phyloP scores from a whole-genome alignment of 2,797 vertebrate species.

The Spondyliosoma cantharus region DNA sequence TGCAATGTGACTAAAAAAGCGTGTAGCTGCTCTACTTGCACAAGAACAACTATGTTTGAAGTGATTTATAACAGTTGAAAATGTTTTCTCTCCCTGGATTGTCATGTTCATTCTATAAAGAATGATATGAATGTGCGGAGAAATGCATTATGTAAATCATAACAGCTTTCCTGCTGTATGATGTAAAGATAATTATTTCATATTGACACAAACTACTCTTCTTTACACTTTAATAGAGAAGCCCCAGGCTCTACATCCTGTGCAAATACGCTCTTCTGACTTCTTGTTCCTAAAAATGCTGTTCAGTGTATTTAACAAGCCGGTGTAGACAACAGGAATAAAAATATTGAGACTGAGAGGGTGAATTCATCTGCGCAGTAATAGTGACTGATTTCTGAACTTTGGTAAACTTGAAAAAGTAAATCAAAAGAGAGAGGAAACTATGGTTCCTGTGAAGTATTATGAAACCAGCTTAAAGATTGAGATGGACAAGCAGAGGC shows the following conservation, averaged over 20 bases:
- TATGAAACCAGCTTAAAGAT: conserved; percentile 17
- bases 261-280: conserved; percentile 13
- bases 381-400: conserved; percentile 21
- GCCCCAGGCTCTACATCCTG: conserved; percentile 4
- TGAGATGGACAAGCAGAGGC: conserved; percentile 28
- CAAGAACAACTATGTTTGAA: not conserved
- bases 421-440: conserved; percentile 23
- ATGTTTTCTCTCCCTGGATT: not conserved
- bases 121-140: too few relatives aligned
- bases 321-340: not conserved
- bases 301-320: conserved; percentile 3
- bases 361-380: conserved; percentile 2
- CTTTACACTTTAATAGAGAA: conserved; percentile 21
- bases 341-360: conserved; percentile 28
- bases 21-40: not conserved
- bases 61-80: not conserved
- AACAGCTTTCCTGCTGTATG: conserved; percentile 1
- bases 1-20: not conserved
- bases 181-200: conserved; percentile 28
- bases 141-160: not conserved
- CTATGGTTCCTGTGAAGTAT: conserved; percentile 7
- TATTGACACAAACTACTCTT: conserved; percentile 3
- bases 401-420: conserved; percentile 15
- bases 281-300: conserved; percentile 17
- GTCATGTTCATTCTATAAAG: not conserved